Conservation (phyloP, 2,113 vertebrate genomes). For the Accipiter virgatus region DNA sequence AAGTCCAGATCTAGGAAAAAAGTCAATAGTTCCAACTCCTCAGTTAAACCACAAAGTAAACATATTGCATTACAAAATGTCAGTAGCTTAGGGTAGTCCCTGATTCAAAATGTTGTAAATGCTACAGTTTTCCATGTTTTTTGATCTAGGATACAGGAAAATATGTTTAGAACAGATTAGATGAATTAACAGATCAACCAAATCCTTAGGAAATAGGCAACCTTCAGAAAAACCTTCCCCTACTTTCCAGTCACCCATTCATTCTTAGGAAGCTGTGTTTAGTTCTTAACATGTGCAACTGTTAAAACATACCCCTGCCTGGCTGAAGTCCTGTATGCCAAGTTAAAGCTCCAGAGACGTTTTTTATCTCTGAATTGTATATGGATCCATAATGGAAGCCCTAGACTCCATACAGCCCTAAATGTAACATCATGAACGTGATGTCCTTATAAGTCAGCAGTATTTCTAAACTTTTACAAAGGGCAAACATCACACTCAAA, state of each 20-base stretch:
- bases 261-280: not conserved
- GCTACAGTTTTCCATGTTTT: not conserved
- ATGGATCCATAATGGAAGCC: not conserved
- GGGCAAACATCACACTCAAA: constrained; percentile 36
- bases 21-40: not conserved
- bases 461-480: constrained; percentile 37
- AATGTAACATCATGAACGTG: not conserved
- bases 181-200: not conserved
- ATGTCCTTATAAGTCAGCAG: constrained; percentile 37
- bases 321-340: not conserved
- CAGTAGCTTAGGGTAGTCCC: not conserved
- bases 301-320: not conserved
- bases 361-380: not conserved
- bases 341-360: not conserved
- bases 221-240: not conserved
- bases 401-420: not conserved
- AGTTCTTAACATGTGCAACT: not conserved
- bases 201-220: not conserved
- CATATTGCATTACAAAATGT: not conserved
- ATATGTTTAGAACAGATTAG: not conserved
- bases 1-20: not conserved
- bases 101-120: not conserved
- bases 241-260: not conserved
- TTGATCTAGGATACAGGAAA: not conserved
- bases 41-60: not conserved